Conservation (phyloP, 2,113 vertebrate species). For the Psittacus erithacus region DNA sequence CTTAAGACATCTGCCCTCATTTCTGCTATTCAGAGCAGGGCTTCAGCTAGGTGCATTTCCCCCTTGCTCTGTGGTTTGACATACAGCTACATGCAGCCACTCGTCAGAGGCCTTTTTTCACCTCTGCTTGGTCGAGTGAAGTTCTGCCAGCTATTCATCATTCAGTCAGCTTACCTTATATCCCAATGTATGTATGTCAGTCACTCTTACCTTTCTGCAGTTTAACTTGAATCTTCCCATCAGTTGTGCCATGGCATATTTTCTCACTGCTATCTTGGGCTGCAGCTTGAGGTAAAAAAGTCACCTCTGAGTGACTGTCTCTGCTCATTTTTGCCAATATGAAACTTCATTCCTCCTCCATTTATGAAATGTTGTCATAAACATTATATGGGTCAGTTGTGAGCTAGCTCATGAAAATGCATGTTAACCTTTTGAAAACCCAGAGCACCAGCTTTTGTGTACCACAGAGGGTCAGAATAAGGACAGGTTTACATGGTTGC, state of each 20-base stretch:
- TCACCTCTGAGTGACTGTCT: neutral
- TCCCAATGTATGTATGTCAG: neutral
- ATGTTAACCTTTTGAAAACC: neutral
- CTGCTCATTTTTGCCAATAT: neutral
- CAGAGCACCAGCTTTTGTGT: neutral
- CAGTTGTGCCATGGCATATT: neutral
- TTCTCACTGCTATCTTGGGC: neutral
- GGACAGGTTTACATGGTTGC: neutral
- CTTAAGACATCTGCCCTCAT: constrained; percentile 24
- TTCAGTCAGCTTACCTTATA: neutral
- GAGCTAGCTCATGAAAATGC: neutral
- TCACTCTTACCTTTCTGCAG: neutral
- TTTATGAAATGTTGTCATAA: neutral
- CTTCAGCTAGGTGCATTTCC: neutral
- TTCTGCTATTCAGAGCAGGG: neutral
- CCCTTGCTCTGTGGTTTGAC: neutral
- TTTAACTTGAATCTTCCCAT: neutral
- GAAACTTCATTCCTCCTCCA: neutral
- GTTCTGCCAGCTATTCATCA: neutral
- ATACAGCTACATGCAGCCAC: neutral
- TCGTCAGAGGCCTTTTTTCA: neutral
- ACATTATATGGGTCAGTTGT: neutral
- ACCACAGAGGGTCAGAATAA: neutral
- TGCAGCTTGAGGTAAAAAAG: neutral
- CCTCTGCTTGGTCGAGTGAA: neutral